Conservation (phyloP, 1,140 invertebrate genomes). For the Mya arenaria region DNA sequence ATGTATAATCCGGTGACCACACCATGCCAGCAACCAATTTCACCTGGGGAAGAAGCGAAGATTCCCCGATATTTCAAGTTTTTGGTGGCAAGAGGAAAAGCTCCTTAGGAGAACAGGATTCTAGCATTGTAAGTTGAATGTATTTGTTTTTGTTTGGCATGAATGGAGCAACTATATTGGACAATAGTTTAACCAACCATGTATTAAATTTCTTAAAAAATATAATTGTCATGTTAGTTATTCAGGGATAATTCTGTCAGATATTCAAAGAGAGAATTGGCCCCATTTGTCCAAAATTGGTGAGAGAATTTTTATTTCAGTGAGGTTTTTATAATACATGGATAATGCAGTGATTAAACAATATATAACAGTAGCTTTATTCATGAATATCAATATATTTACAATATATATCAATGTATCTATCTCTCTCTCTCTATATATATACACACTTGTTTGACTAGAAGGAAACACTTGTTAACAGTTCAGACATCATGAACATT, state of each 20-base stretch:
- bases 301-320: neutral
- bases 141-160: no score
- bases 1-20: no score
- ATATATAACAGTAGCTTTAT: no score
- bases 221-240: neutral
- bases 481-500: no score
- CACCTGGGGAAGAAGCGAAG: constrained; percentile 20
- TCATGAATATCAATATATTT: no score
- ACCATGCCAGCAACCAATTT: constrained; percentile 50
- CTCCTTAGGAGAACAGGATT: neutral
- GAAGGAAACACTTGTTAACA: no score
- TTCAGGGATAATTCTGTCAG: neutral
- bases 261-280: neutral
- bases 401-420: no score
- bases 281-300: neutral
- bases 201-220: neutral
- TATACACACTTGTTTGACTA: no score
- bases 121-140: constrained; percentile 9
- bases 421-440: no score
- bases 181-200: neutral
- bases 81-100: constrained; percentile 48
- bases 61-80: constrained; percentile 25
- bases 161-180: no score
- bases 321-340: no score
- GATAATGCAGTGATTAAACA: no score